Base-by-base conservation (phyloP, 2,113 vertebrate genomes). In the Pteronura brasiliensis region DNA sequence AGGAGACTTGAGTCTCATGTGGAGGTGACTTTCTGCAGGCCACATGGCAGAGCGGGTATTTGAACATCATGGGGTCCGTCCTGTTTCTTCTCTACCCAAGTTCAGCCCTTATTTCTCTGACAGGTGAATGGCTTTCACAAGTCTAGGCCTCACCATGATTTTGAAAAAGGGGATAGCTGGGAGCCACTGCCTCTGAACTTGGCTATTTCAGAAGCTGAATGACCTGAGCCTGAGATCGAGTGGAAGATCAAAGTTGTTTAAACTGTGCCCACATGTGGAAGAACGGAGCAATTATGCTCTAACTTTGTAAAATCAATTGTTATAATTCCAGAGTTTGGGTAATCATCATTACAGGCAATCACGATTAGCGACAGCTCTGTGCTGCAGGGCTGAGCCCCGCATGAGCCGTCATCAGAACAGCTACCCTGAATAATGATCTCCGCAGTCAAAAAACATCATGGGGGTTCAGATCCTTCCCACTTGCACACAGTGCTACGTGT, bases 311-410 rank as follows among this genome's bases (percentile, higher is more conserved):
- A 95, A 90, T 77, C 96, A 90, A 87, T 97, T 98, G 96, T 97
- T 98, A 59, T 71, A 86, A 95, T 94, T 97, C 74, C 69, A 67
- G 77, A 97, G 95, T 94, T 95, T 91, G 90, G 93, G 86, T 91
- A 96, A 96, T 94, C 89, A 96, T 97, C 90, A 97, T 97, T 88
- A 95, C n/a, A 95, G 93, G 96, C 94, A 96, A 97, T 98, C 97
- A 93, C 3, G 82, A 90, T 77, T 96, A 90, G 69, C 96, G 82
- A 93, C 80, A 97, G 96, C 67, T 94, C 84, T 0, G 18, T 23
- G 11, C 76, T 29, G 88, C 67, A 84, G 83, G 90, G 81, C 74
- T 86, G 39, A 87, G 95, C 31, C 80, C 74, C 0, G 0, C 10
- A 83, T 36, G 86, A 89, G 72, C 79, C 87, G 59, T 63, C 88